phyloP scores from a whole-genome alignment of 2,797 vertebrate species.

The Neosilurus mollespiculum region DNA sequence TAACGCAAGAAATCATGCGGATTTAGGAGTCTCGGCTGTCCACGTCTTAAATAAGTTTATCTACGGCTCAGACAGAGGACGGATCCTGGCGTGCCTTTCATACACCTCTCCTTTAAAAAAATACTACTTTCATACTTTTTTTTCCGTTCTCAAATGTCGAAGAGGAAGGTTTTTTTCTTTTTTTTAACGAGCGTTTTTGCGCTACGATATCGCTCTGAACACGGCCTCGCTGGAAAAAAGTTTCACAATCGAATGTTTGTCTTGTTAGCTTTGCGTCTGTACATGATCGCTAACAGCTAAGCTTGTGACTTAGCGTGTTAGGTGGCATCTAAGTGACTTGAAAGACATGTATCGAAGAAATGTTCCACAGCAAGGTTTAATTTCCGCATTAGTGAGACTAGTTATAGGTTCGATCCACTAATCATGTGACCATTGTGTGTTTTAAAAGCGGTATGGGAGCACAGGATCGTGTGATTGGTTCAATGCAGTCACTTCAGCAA shows the following conservation, averaged over 20 bases:
- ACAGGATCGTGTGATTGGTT: neutral
- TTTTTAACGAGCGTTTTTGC: neutral
- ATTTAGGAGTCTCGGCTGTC: neutral
- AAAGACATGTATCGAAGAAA: neutral
- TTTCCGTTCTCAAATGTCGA: neutral
- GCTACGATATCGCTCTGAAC: neutral
- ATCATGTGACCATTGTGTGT: neutral
- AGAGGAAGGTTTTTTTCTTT: too few relatives aligned
- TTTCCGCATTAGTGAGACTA: neutral
- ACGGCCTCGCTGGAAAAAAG: neutral
- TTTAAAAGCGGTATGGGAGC: neutral
- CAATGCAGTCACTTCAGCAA: neutral
- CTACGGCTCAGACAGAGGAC: constrained; percentile 73
- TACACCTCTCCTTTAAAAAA: constrained; percentile 59
- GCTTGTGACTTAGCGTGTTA: neutral
- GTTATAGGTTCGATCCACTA: neutral
- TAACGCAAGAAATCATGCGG: neutral
- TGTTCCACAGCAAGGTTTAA: neutral
- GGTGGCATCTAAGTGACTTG: neutral
- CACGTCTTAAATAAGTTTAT: neutral
- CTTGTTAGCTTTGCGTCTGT: neutral
- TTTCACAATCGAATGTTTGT: neutral
- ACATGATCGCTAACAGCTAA: neutral
- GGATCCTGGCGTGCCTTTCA: constrained; percentile 83
- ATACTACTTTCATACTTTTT: neutral